Conservation (phyloP, 2,113 vertebrate genomes). For the Vombatus ursinus region DNA sequence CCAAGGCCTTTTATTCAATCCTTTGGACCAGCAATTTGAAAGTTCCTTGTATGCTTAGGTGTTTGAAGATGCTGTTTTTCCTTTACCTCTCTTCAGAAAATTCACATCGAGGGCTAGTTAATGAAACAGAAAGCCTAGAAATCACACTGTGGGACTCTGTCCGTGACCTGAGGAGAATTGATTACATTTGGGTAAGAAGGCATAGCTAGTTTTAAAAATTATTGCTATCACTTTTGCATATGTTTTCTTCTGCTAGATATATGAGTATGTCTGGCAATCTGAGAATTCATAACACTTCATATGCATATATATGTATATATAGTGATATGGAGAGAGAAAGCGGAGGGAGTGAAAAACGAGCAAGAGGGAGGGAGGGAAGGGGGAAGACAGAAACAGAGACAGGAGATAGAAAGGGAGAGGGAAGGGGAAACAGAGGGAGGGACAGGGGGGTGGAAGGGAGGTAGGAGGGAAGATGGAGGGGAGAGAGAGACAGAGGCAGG, state of each 20-base stretch:
- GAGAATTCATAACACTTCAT: neutral
- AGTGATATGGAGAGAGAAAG: neutral
- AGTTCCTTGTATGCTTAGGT: neutral
- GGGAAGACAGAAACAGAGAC: neutral
- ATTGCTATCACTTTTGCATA: neutral
- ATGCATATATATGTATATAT: neutral
- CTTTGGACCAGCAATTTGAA: neutral
- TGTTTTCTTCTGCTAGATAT: neutral
- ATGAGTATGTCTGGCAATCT: neutral
- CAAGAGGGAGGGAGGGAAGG: neutral
- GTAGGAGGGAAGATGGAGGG: neutral
- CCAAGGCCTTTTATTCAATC: neutral
- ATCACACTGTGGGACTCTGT: neutral
- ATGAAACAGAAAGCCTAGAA: neutral
- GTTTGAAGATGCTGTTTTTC: neutral
- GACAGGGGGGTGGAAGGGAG: too few relatives aligned
- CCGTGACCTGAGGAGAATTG: neutral
- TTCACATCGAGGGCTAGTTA: constrained; percentile 10
- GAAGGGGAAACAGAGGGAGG: neutral
- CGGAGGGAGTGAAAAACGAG: accelerated
- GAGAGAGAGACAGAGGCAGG: neutral
- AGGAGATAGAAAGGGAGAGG: neutral
- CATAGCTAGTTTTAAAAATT: neutral
- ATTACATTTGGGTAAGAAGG: constrained; percentile 2
- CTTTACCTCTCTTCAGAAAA: constrained; percentile 3